A percentile compares a stretch with the other conserved stretches of the same genome.
Conservation (phyloP, 2,113 vertebrate species). For the Elephantulus edwardii region DNA sequence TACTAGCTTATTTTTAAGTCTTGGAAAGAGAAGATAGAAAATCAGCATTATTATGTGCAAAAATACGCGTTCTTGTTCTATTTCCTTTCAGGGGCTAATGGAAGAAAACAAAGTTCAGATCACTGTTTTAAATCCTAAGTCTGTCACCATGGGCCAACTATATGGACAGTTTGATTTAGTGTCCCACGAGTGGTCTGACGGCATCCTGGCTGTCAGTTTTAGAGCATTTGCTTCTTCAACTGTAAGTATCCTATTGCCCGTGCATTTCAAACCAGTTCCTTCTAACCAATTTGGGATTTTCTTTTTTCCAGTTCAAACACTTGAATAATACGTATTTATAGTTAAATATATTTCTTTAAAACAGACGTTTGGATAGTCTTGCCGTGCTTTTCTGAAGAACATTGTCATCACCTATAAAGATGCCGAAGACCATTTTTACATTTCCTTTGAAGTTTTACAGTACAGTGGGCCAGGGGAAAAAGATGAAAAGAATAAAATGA, state of each 20-base stretch:
- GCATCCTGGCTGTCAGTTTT: slow-evolving; percentile 92
- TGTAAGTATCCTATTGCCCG: slow-evolving; percentile 79
- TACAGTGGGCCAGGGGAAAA: neutral
- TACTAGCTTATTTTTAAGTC: neutral
- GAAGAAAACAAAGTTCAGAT: slow-evolving; percentile 94
- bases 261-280: neutral
- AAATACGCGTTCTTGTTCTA: neutral
- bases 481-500: neutral
- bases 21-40: neutral
- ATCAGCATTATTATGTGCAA: neutral
- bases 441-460: neutral
- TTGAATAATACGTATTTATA: neutral
- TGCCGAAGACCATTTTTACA: neutral
- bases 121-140: slow-evolving; percentile 93
- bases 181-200: slow-evolving; percentile 95
- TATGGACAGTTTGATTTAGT: slow-evolving; percentile 93
- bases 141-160: slow-evolving; percentile 93
- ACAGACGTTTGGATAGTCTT: neutral
- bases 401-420: neutral
- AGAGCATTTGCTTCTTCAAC: slow-evolving; percentile 89
- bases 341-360: neutral
- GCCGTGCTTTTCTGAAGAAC: neutral
- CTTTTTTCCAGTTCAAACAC: neutral
- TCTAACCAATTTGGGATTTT: neutral
- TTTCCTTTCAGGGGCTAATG: slow-evolving; percentile 87